A percentile compares a stretch with the other conserved stretches of the same genome.
Evolutionary conservation across 2,113 vertebrate species (phyloP).

Genomic region (Setophaga coronata): DNA sequence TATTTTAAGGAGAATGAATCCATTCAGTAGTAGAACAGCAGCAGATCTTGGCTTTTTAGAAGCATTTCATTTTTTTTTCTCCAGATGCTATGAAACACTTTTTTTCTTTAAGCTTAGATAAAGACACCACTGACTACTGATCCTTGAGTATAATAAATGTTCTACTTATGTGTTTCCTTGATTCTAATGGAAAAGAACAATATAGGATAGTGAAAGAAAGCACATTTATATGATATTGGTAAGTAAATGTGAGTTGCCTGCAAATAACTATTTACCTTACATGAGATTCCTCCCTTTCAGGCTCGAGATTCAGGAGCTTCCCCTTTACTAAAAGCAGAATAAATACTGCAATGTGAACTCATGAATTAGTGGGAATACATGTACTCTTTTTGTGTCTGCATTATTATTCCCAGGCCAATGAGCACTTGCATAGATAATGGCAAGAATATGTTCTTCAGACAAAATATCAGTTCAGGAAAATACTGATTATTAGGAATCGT

Average conservation of each 20-base stretch:
- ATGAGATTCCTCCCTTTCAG: not conserved
- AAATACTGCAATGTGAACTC: not conserved
- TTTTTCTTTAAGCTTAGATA: not conserved
- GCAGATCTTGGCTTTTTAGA: not conserved
- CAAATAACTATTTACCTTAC: not conserved
- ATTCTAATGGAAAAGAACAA: not conserved
- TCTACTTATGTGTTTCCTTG: not conserved
- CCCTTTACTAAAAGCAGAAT: not conserved
- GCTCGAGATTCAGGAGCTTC: not conserved
- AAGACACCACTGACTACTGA: not conserved
- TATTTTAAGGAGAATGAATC: conserved; percentile 4
- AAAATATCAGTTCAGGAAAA: not conserved
- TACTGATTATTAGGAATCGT: not conserved
- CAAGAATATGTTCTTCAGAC: not conserved
- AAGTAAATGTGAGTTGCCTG: not conserved
- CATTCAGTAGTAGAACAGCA: not conserved
- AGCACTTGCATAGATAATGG: not conserved
- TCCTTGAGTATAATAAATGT: not conserved
- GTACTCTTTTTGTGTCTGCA: not conserved
- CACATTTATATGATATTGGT: not conserved
- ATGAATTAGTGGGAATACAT: not conserved
- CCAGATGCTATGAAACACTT: not conserved
- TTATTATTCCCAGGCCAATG: not conserved
- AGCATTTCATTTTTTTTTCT: not conserved
- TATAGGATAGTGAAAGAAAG: not conserved